Evolutionary conservation across 1,140 invertebrate genomes (phyloP), one percentile per base, ranked within the genome.

Genomic region (Hetaerina americana): DNA sequence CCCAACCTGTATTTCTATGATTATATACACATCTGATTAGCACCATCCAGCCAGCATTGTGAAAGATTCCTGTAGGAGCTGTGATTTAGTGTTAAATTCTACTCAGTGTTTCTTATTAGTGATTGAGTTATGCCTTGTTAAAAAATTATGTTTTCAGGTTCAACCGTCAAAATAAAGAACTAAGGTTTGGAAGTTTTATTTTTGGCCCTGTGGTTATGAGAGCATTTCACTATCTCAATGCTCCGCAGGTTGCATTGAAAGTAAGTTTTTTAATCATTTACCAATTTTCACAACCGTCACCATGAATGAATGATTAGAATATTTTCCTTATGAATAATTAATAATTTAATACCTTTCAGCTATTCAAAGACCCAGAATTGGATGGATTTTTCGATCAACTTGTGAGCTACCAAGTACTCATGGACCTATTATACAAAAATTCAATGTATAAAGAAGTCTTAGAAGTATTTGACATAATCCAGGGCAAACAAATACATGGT

Each of bases 131-230:
- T 70, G 25, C 18, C 28, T 67, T 73, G 1, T 25, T 29, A 29
- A 22, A 57, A 70, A 67, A 73, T 74, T 73, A 76, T 68, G 75
- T 75, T 79, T 80, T 72, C 76, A 90, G 89, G 74, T 94, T 90
- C 77, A 86, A 90, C 75, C 76, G 80, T n/a, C 90, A 92, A 78
- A 90, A 88, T 74, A 85, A 86, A 71, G 85, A 90, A 73, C 76
- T 90, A 29, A 81, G 91, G 72, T 93, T 93, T 86, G 88, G 89
- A 22, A 88, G 83, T 74, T 94, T 88, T 81, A 78, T 88, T 10
- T 94, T 94, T 87, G 92, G 93, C 0, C 91, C 92, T 24, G 87
- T 94, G 10, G 83, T 91, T 0, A 93, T 95, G 91, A 83, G 93
- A 75, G 84, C 91, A 80, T 89, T 89, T 73, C 82, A 93, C 78